These are phyloP conservation scores for Samia ricini DNA, from an alignment of 1,140 invertebrate genomes.

Conservation along the genomic window DNA sequence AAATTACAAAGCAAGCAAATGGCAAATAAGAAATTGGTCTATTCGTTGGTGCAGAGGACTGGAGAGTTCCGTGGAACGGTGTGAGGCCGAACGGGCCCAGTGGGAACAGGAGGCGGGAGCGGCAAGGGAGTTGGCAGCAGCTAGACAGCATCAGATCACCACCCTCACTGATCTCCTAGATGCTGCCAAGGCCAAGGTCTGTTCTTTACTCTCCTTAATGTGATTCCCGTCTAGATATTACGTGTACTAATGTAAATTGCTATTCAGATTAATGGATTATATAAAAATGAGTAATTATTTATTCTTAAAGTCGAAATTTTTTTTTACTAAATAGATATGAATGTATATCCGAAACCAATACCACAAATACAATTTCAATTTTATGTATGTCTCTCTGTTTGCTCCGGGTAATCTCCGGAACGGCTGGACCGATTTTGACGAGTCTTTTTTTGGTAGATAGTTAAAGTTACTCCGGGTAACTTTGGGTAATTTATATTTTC, in stretches of 20 bases:
- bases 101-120: slow-evolving; percentile 84
- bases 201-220: background rate
- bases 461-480: too few relatives aligned
- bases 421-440: too few relatives aligned
- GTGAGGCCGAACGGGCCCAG: slow-evolving; percentile 80
- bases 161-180: slow-evolving; percentile 87
- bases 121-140: slow-evolving; percentile 82
- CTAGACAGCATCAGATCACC: slow-evolving; percentile 86
- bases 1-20: too few relatives aligned
- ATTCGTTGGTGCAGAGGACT: slow-evolving; percentile 61
- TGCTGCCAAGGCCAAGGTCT: slow-evolving; percentile 85
- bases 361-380: too few relatives aligned
- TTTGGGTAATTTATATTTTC: too few relatives aligned
- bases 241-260: background rate
- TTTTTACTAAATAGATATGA: too few relatives aligned
- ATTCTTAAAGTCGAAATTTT: too few relatives aligned
- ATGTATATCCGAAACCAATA: too few relatives aligned
- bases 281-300: background rate
- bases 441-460: too few relatives aligned
- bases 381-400: too few relatives aligned
- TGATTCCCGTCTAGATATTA: too few relatives aligned
- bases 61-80: slow-evolving; percentile 84
- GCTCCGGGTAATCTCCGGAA: too few relatives aligned
- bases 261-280: background rate
- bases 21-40: background rate